Percentiles rank a stretch among this genome's conserved stretches.
These are phyloP conservation scores for Apis laboriosa DNA, from an alignment of 1,140 invertebrate genomes.

Conservation along the genomic window DNA sequence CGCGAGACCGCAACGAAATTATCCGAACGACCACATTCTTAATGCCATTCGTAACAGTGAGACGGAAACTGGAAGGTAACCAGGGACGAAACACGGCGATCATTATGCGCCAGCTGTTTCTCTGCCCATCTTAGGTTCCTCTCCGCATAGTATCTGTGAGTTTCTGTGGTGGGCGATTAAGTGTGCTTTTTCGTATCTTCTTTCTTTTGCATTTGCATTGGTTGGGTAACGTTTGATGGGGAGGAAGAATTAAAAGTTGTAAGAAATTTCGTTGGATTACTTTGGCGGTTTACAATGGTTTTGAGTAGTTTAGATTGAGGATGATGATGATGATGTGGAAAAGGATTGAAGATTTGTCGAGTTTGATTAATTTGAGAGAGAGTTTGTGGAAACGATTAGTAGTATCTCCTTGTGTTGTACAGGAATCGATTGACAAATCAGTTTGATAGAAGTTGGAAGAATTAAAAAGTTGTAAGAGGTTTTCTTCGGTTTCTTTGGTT, in stretches of 20 bases:
- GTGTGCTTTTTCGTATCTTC: constrained; percentile 1
- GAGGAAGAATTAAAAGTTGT: neutral
- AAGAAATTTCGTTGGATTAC: neutral
- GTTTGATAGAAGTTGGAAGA: too few relatives aligned
- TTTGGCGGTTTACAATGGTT: neutral
- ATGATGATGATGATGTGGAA: neutral
- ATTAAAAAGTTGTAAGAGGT: too few relatives aligned
- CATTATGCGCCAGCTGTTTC: constrained; percentile 46
- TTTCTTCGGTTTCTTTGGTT: too few relatives aligned
- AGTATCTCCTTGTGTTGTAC: too few relatives aligned
- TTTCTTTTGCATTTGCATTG: neutral
- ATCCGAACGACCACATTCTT: constrained; percentile 30
- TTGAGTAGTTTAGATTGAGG: neutral
- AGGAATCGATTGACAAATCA: too few relatives aligned
- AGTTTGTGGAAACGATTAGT: too few relatives aligned
- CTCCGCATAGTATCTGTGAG: neutral
- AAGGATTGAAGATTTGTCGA: too few relatives aligned
- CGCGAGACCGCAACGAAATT: constrained; percentile 49
- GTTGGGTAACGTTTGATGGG: neutral
- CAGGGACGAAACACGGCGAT: constrained; percentile 12
- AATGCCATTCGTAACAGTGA: constrained; percentile 34
- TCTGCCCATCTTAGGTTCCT: neutral
- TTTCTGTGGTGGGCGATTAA: constrained; percentile 7
- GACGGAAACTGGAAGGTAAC: constrained; percentile 10
- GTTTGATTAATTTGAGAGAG: too few relatives aligned